Conservation (phyloP, 2,888 invertebrate genomes). For the Tetranychus truncatus region DNA sequence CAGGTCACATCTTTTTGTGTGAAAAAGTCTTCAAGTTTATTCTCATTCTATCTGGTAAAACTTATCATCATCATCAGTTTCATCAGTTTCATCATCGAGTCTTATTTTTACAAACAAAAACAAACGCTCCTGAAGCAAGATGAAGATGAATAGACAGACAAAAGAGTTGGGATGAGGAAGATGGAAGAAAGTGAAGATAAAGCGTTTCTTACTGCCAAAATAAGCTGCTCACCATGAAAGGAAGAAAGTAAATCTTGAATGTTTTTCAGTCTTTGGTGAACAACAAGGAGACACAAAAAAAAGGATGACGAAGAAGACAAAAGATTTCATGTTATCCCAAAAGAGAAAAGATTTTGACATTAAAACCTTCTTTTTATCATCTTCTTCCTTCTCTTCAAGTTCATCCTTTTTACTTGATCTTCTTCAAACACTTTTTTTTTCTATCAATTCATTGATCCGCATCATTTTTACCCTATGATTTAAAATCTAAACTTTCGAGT, state of each 20-base stretch:
- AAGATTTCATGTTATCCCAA: not conserved
- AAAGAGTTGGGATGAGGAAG: not conserved
- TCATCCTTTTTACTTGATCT: not conserved
- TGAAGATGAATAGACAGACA: not conserved
- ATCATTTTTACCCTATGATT: not conserved
- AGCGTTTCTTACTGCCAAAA: not conserved
- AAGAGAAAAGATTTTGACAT: not conserved
- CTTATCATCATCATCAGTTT: not conserved
- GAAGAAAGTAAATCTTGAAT: not conserved
- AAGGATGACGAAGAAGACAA: not conserved
- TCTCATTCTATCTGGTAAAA: not conserved
- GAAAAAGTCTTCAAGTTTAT: not conserved
- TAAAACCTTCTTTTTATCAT: not conserved
- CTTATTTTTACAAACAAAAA: not conserved
- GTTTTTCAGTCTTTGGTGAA: not conserved
- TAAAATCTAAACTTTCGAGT: not conserved
- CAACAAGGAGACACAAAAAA: not conserved
- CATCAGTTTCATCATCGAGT: not conserved
- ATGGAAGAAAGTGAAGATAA: not conserved
- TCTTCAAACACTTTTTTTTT: not conserved
- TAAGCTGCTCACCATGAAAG: not conserved
- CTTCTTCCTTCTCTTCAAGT: not conserved
- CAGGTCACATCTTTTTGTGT: not conserved
- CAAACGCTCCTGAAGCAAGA: not conserved
- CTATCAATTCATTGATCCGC: not conserved